Base-by-base conservation (phyloP, 2,113 vertebrate species). In the Ailurus styani region DNA sequence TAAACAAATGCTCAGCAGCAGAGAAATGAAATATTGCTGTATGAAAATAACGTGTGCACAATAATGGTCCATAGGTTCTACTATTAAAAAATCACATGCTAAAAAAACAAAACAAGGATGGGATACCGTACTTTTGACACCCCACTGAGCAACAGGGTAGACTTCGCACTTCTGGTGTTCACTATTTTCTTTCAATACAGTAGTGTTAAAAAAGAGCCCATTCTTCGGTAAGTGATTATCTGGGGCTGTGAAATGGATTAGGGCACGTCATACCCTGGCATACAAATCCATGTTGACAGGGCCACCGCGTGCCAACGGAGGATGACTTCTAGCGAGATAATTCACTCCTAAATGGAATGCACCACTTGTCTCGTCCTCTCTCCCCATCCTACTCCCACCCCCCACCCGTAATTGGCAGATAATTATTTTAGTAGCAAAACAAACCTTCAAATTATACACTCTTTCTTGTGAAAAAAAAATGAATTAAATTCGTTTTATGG, bases 361-460 rank as follows among this genome's bases (percentile, higher is more conserved):
- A 11, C 21, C 13, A 0, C 31, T 57, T 64, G 6, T 25, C 54
- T 77, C 57, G 94, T 87, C 64, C 89, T 97, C 92, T 97, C 98
- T 98, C 37, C 11, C 47, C 37, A 88, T 6, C 21, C 7, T 6
- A 13, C 20, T 47, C n/a, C 10, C 52, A n/a, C 54, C 57, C 98
- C 94, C 62, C 93, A 77, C 77, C 97, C 31, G 84, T 87, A 98
- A 97, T 86, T 95, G 87, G 85, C 42, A 82, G 52, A 94, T 90
- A 95, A 90, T 97, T 37, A 77, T 94, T 83, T 96, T 97, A 96
- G 15, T 73, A 66, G 66, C 79, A 96, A 98, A 98, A 96, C 91
- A 98, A 94, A 97, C 91, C 90, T 97, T 98, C 90, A 96, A 64
- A 97, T 96, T 96, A 98, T 62, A 3, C 7, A 88, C 42, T 97